Evolutionary conservation across 2,797 vertebrate genomes (phyloP), one percentile per base, ranked within the genome.

Genomic region (Gobio occitaniae): DNA sequence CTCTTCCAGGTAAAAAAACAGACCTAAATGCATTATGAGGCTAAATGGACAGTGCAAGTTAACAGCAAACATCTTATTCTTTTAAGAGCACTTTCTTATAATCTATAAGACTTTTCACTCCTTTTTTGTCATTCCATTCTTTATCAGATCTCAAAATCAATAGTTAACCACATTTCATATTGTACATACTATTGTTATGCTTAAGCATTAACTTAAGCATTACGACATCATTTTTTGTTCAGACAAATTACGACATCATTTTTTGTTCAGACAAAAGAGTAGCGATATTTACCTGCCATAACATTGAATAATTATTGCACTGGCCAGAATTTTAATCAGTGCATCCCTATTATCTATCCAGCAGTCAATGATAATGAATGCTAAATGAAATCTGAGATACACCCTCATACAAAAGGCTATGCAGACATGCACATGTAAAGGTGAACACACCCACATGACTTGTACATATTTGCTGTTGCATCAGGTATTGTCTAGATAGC

Each of bases 301-400:
- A n/a, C 21, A 61, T 5, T 59, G 19, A 41, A 21, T 16, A 54
- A 38, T 38, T 8, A 36, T 76, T 21, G 6, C 13, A 56, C 29
- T 6, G 7, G 7, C 11, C 6, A 59, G 6, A 77, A 25, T 61
- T 77, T 59, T 77, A 25, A 61, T 66, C 63, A 50, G 48, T 52
- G 25, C 11, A 68, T 69, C 4, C 32, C 47, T 68, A 21, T 79
- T 72, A 48, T 80, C 54, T 63, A 32, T 80, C 16, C 47, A 54
- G 36, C 5, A 83, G 59, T 56, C 41, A 65, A 41, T 72, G 47
- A 74, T 63, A 19, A 71, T 50, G 70, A 83, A 41, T 10, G 69
- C 48, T 86, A 71, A 63, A 84, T 87, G 32, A 75, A 83, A 85
- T 77, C 74, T 63, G 83, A 66, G 44, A 74, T 79, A 80, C 69